Evolutionary conservation across 1,140 invertebrate species (phyloP).

Genomic region (Pectinophora gossypiella): DNA sequence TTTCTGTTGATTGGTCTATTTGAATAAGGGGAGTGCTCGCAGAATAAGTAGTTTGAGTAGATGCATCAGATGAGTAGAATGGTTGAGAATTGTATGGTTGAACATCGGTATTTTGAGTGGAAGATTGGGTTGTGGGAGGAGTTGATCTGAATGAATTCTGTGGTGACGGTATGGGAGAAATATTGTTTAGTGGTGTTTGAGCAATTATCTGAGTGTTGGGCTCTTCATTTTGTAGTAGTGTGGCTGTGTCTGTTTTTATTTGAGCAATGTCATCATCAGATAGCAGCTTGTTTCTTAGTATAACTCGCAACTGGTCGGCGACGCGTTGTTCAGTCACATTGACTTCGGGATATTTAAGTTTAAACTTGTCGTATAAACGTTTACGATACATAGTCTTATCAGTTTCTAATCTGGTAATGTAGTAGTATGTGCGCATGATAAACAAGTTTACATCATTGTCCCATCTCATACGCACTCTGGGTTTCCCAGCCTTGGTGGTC

Average conservation of each 20-base stretch:
- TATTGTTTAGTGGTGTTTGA: background rate
- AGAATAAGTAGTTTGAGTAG: background rate
- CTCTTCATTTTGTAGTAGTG: constrained; percentile 5
- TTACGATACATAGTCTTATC: constrained; percentile 21
- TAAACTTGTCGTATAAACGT: constrained; percentile 15
- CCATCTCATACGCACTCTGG: constrained; percentile 26
- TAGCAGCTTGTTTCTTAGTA: constrained; percentile 15
- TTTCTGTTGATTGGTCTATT: background rate
- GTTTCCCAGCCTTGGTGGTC: constrained; percentile 21
- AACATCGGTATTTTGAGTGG: background rate
- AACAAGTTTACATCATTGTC: constrained; percentile 21
- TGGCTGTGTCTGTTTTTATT: constrained; percentile 14
- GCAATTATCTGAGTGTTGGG: background rate
- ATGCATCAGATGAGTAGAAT: background rate
- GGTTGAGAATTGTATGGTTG: background rate
- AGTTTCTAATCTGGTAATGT: constrained; percentile 28
- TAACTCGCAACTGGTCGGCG: constrained; percentile 19
- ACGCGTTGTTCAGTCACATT: constrained; percentile 14
- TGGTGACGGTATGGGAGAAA: background rate
- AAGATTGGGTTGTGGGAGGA: background rate
- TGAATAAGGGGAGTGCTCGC: too few species aligned
- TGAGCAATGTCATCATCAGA: constrained; percentile 5
- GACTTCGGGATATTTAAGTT: constrained; percentile 9
- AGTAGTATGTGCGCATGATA: constrained; percentile 27
- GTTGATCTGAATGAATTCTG: background rate